phyloP scores from a whole-genome alignment of 2,797 vertebrate species.

The Cirrhinus mrigala region DNA sequence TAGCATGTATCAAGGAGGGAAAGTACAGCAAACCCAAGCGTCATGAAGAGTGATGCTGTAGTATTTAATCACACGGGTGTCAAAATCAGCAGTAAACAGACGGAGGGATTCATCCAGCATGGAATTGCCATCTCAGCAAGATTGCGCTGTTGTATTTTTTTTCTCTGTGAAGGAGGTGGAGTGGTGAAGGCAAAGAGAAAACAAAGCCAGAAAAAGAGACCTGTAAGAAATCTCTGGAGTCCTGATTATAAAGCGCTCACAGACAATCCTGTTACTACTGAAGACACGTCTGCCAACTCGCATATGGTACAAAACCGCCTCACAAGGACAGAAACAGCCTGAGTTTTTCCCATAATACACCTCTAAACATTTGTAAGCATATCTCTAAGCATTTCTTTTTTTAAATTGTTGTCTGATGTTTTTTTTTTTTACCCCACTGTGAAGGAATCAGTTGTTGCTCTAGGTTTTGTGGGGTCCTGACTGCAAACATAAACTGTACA shows the following conservation, averaged over 20 bases:
- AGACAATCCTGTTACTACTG: constrained; percentile 47
- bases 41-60: background rate
- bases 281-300: constrained; percentile 44
- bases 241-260: constrained; percentile 50
- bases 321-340: background rate
- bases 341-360: background rate
- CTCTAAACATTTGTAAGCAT: background rate
- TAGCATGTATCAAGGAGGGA: background rate
- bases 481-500: background rate
- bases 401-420: background rate
- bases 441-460: background rate
- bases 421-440: background rate
- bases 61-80: constrained; percentile 6
- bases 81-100: constrained; percentile 22
- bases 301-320: background rate
- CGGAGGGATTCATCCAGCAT: background rate
- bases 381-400: background rate
- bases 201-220: constrained; percentile 38
- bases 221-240: constrained; percentile 47
- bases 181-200: background rate
- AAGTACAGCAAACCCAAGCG: background rate
- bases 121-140: constrained; percentile 21
- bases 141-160: background rate
- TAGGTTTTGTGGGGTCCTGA: background rate
- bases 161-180: background rate